These are phyloP conservation scores for Platalea minor DNA, from an alignment of 2,797 vertebrate genomes.

Conservation along the genomic window DNA sequence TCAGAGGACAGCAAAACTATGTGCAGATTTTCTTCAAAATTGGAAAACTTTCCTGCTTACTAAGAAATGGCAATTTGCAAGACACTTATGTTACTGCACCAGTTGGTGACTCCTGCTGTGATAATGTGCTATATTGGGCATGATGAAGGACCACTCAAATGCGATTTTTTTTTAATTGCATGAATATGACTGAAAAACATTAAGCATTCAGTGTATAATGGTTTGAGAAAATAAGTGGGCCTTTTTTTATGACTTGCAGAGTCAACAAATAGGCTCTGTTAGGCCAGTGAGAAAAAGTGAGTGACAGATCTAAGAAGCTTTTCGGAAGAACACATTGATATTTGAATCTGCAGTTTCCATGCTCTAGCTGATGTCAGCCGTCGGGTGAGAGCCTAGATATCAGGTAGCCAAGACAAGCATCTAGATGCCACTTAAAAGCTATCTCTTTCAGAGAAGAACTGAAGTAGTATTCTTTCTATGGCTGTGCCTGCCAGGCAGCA, in stretches of 20 bases:
- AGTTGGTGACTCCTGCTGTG: not conserved
- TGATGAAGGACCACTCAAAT: not conserved
- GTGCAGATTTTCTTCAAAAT: not conserved
- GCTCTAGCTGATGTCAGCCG: constrained; percentile 41
- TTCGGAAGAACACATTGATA: constrained; percentile 22
- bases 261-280: constrained; percentile 35
- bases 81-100: not conserved
- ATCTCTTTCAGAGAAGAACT: constrained; percentile 63
- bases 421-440: constrained; percentile 51
- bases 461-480: constrained; percentile 35
- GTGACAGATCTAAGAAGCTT: constrained; percentile 44
- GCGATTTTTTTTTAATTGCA: not conserved
- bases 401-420: constrained; percentile 68
- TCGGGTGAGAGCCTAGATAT: constrained; percentile 45
- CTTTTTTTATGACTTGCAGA: constrained; percentile 27
- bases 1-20: not conserved
- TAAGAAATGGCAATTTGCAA: not conserved
- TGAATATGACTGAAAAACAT: not conserved
- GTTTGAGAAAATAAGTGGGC: constrained; percentile 15
- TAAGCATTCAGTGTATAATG: constrained; percentile 12
- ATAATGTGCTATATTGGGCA: not conserved
- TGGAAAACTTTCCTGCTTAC: not conserved
- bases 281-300: constrained; percentile 27
- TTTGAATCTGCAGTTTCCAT: constrained; percentile 51
- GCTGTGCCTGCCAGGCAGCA: constrained; percentile 42